Percentiles rank a stretch among this genome's conserved stretches.
These are phyloP conservation scores for Myotis planiceps DNA, from an alignment of 2,797 vertebrate genomes.

Conservation along the genomic window DNA sequence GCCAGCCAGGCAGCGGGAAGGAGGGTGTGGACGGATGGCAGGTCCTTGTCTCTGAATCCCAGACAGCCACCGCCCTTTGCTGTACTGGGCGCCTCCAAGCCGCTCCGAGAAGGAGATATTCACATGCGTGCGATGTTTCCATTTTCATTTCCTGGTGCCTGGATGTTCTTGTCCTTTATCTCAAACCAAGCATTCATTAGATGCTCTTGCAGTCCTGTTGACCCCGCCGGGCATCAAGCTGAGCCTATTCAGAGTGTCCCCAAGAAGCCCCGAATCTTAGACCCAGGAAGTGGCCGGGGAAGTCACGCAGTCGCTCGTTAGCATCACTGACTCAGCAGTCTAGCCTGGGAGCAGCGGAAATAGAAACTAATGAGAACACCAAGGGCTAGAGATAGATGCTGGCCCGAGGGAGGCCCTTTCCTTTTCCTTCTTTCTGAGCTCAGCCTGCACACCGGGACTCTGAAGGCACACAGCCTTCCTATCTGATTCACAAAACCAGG, in stretches of 20 bases:
- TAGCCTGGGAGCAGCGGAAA: background rate
- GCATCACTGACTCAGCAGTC: background rate
- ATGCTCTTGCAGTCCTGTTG: background rate
- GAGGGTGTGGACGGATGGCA: fast-evolving
- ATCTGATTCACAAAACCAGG: background rate
- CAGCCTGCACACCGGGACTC: background rate
- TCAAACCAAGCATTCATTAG: background rate
- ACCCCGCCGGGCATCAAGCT: background rate
- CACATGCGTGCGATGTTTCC: background rate
- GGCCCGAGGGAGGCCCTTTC: background rate
- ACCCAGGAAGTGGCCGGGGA: background rate
- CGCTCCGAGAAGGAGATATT: background rate
- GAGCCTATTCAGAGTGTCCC: background rate
- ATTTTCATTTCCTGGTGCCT: background rate
- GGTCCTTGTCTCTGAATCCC: background rate
- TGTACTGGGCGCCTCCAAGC: background rate
- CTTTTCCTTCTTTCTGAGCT: background rate
- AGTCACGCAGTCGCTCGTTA: background rate
- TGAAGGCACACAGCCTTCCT: background rate
- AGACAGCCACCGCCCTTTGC: background rate
- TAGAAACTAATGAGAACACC: background rate
- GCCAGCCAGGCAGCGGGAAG: background rate
- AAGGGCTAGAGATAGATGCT: background rate
- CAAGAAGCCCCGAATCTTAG: background rate
- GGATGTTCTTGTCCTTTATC: background rate